Percentiles rank a stretch among this genome's conserved stretches.
Conservation (phyloP, 2,888 invertebrate genomes). For the Prionchulus punctatus region DNA sequence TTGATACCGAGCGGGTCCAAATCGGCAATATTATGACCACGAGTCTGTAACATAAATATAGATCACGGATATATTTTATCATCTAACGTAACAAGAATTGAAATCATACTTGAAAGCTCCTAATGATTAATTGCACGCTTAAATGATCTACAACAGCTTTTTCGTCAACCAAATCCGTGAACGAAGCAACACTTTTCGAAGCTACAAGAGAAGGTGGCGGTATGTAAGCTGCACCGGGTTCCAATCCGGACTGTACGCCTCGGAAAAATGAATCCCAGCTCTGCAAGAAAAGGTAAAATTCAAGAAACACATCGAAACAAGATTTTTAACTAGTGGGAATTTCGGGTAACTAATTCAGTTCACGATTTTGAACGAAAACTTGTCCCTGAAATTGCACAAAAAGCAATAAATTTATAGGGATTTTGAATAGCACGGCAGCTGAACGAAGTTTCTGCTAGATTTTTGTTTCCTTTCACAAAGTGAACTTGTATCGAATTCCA, state of each 20-base stretch:
- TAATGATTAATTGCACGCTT: slow-evolving; percentile 88
- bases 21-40: slow-evolving; percentile 89
- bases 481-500: too few species aligned
- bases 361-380: too few species aligned
- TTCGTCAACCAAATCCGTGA: not conserved
- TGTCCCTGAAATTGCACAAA: too few species aligned
- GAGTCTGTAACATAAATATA: slow-evolving; percentile 50
- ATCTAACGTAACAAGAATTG: not conserved
- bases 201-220: not conserved
- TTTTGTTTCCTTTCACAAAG: too few species aligned
- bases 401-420: too few species aligned
- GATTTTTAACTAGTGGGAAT: too few species aligned
- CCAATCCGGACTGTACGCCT: slow-evolving; percentile 57
- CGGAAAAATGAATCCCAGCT: slow-evolving; percentile 79
- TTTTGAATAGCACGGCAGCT: too few species aligned
- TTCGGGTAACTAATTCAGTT: too few species aligned
- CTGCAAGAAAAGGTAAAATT: slow-evolving; percentile 42
- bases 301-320: not conserved
- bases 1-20: slow-evolving; percentile 90
- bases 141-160: slow-evolving; percentile 76
- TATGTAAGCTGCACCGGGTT: slow-evolving; percentile 40
- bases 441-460: too few species aligned
- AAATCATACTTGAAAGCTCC: slow-evolving; percentile 78
- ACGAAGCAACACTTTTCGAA: too few species aligned
- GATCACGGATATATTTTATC: not conserved